A percentile compares a stretch with the other conserved stretches of the same genome.
Evolutionary conservation across 2,888 invertebrate species (phyloP).

Genomic region (Malthinus flaveolus): DNA sequence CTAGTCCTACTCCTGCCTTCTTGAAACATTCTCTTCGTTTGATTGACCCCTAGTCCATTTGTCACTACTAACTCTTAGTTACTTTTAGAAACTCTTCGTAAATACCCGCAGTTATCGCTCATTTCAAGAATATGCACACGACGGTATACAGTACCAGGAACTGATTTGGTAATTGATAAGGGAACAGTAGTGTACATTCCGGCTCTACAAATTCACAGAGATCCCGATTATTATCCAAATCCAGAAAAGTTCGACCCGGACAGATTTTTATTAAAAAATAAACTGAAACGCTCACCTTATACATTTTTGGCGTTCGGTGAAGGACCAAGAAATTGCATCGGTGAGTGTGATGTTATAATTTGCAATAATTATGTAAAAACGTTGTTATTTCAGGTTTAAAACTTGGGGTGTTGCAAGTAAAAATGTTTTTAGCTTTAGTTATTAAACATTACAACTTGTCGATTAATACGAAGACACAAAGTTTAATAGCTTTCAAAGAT

Average conservation of each 20-base stretch:
- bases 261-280: slow-evolving; percentile 57
- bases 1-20: no score
- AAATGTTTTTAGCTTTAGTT: neutral
- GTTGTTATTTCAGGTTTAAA: neutral
- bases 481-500: neutral
- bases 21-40: no score
- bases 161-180: slow-evolving; percentile 36
- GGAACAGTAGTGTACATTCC: slow-evolving; percentile 35
- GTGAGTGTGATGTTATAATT: slow-evolving; percentile 39
- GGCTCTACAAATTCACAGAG: slow-evolving; percentile 40
- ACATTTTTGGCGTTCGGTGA: slow-evolving; percentile 62
- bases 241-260: slow-evolving; percentile 66
- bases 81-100: slow-evolving; percentile 42
- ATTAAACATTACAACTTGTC: neutral
- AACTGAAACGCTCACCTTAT: no score
- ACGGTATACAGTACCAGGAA: slow-evolving; percentile 40
- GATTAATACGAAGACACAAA: neutral
- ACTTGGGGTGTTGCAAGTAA: neutral
- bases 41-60: no score
- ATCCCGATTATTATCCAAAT: slow-evolving; percentile 53
- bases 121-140: slow-evolving; percentile 36
- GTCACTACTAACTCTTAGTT: no score
- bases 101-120: slow-evolving; percentile 42
- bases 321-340: slow-evolving; percentile 62
- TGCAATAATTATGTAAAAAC: neutral